phyloP scores from a whole-genome alignment of 2,888 invertebrate species.

The Ophion costatus region DNA sequence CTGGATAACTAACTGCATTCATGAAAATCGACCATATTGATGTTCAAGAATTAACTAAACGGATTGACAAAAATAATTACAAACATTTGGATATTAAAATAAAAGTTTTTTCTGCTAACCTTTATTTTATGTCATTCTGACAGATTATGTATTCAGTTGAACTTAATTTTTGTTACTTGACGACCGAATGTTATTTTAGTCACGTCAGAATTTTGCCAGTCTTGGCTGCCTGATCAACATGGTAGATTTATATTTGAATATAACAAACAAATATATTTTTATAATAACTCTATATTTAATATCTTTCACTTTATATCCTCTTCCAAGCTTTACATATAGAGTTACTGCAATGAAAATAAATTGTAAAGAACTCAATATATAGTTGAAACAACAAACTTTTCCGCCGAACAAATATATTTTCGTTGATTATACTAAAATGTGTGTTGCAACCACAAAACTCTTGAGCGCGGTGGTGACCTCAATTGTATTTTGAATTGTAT shows the following conservation, averaged over 20 bases:
- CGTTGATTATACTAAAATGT: slow-evolving; percentile 20
- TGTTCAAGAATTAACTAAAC: slow-evolving; percentile 17
- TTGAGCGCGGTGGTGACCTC: neutral
- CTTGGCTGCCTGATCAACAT: slow-evolving; percentile 4
- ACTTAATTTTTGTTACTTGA: slow-evolving; percentile 23
- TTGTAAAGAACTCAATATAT: slow-evolving; percentile 16
- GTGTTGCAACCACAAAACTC: neutral
- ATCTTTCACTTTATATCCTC: slow-evolving; percentile 1
- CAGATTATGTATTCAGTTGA: slow-evolving; percentile 11
- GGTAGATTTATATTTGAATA: slow-evolving; percentile 14
- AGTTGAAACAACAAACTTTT: slow-evolving; percentile 20
- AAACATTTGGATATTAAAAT: slow-evolving; percentile 17
- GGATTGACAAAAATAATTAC: slow-evolving; percentile 15
- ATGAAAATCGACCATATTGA: slow-evolving; percentile 22
- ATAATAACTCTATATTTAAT: slow-evolving; percentile 16
- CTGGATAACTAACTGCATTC: slow-evolving; percentile 4
- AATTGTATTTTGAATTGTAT: slow-evolving; percentile 17
- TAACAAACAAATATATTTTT: slow-evolving; percentile 3
- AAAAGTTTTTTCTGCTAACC: slow-evolving; percentile 14
- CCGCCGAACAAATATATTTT: slow-evolving; percentile 17
- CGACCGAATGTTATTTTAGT: slow-evolving; percentile 16
- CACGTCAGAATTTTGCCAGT: slow-evolving; percentile 14
- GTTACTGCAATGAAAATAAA: slow-evolving; percentile 5
- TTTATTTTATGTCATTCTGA: slow-evolving; percentile 5
- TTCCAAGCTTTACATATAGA: slow-evolving; percentile 1